A percentile compares a stretch with the other conserved stretches of the same genome.
Evolutionary conservation across 53 echinoderm and acorn worm species (phyloP).

Genomic region (Zoroaster sp.): DNA sequence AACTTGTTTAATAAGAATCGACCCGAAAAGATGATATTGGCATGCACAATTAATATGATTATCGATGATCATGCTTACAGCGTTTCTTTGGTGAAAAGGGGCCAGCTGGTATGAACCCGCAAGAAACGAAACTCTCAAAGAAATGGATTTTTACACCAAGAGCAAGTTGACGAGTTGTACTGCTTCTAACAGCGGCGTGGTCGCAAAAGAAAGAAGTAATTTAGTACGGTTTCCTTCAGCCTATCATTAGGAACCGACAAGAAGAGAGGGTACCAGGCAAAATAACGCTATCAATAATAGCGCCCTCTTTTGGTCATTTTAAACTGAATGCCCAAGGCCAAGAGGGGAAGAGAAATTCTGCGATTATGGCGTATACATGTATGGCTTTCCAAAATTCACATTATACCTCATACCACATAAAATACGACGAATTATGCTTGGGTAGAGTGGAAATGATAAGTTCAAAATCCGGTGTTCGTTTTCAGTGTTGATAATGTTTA

Average conservation of each 20-base stretch:
- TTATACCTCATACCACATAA: too few species aligned
- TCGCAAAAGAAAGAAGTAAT: not conserved
- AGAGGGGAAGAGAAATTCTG: too few species aligned
- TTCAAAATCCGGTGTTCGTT: too few species aligned
- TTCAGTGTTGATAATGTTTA: too few species aligned
- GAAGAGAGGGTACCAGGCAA: not conserved
- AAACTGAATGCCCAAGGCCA: too few species aligned
- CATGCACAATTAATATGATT: not conserved
- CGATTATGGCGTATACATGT: too few species aligned
- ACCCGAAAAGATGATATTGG: not conserved
- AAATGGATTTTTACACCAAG: not conserved
- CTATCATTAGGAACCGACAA: not conserved
- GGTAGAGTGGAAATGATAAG: too few species aligned
- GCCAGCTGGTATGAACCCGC: not conserved
- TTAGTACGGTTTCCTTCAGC: not conserved
- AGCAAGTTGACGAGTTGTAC: not conserved
- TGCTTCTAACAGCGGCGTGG: not conserved
- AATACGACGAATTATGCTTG: too few species aligned
- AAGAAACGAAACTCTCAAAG: not conserved
- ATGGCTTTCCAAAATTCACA: too few species aligned
- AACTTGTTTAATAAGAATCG: not conserved
- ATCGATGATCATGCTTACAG: not conserved
- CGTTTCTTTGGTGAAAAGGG: not conserved
- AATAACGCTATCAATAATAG: not conserved
- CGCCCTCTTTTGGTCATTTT: not conserved